Evolutionary conservation across 2,113 vertebrate species (phyloP), one percentile per base, ranked within the genome.

Genomic region (Turnix velox): DNA sequence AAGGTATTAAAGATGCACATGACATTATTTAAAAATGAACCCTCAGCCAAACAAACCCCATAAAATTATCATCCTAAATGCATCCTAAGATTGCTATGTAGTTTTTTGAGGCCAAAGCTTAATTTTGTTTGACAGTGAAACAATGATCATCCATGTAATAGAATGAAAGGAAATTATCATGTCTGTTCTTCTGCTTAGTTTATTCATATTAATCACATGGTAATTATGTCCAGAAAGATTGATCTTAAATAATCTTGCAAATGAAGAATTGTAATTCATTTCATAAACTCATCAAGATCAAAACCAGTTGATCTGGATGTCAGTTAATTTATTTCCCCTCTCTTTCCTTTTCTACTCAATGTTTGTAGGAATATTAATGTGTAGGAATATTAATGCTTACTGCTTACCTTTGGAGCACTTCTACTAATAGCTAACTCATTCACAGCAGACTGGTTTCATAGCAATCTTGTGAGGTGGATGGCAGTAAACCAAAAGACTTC

Each of bases 161-260:
- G 87, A 88, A 94, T 96, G 84, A 93, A 88, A 90, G 37, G 85
- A 93, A 91, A 96, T 95, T 73, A 96, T 76, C 74, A 84, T 83
- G 73, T 85, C 84, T 84, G 81, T 87, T 92, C 83, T 92, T 97
- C 94, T 87, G 66, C 89, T 93, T 79, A 76, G 61, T 95, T 96
- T 93, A 95, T 95, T 95, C 91, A 87, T 96, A 94, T 94, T 92
- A 97, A 97, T 95, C 91, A 86, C 87, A 92, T 88, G 93, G 86
- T 92, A 92, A 96, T 96, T 94, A 83, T 73, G 76, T 93, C 84
- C 87, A 91, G 82, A 94, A 87, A 93, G 95, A 95, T 96, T 87
- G 77, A 95, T 97, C 65, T 95, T 88, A 93, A 95, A 96, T 92
- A 95, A 91, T 94, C 76, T 92, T 79, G 93, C 86, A 96, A 95